A percentile compares a stretch with the other conserved stretches of the same genome.
Evolutionary conservation across 2,888 invertebrate genomes (phyloP).

Genomic region (Meghimatium bilineatum): DNA sequence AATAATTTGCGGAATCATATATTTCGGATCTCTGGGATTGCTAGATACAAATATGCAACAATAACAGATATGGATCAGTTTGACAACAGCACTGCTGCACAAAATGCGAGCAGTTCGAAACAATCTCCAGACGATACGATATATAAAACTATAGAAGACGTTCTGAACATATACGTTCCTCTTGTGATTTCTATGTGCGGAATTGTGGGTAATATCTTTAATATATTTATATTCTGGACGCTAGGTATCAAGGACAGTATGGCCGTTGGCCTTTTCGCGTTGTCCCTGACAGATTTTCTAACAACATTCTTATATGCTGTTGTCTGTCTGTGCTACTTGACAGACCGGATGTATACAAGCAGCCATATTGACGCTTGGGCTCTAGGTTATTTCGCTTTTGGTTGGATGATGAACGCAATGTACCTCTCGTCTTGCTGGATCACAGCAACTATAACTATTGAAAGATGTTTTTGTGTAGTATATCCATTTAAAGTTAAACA

Average conservation of each 20-base stretch:
- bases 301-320: neutral
- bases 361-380: neutral
- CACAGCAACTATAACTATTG: conserved; percentile 15
- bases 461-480: conserved; percentile 35
- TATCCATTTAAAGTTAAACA: conserved; percentile 30
- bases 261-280: conserved; percentile 21
- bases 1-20: too few relatives aligned
- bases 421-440: conserved; percentile 34
- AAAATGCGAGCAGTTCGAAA: neutral
- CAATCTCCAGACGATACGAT: neutral
- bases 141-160: neutral
- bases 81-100: neutral
- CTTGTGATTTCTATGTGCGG: neutral
- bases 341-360: neutral
- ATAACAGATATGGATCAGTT: neutral
- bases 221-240: neutral
- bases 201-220: neutral
- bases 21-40: too few relatives aligned
- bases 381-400: neutral
- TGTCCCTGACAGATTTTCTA: conserved; percentile 12
- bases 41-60: neutral
- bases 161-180: neutral
- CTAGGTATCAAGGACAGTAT: conserved; percentile 25
- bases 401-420: neutral
- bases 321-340: neutral